A percentile compares a stretch with the other conserved stretches of the same genome.
phyloP scores from a whole-genome alignment of 2,797 vertebrate species.

The Coendou prehensilis region DNA sequence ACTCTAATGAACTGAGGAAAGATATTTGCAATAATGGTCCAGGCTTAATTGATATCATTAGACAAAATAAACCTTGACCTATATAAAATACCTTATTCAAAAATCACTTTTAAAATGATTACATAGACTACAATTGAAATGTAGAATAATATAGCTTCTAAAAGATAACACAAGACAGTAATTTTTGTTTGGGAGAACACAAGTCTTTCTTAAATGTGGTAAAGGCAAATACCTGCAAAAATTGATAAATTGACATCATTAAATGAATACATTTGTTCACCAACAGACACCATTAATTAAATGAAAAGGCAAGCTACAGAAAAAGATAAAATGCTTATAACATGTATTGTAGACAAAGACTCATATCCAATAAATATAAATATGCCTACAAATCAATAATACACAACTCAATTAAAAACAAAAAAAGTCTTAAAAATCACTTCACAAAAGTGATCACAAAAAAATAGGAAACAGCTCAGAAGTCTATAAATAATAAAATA shows the following conservation, averaged over 20 bases:
- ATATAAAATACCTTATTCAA: background rate
- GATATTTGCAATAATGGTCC: background rate
- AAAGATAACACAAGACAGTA: background rate
- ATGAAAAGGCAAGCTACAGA: background rate
- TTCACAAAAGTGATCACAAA: background rate
- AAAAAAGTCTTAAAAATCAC: constrained; percentile 25
- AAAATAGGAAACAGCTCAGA: background rate
- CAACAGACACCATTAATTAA: constrained; percentile 29
- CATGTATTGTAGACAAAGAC: background rate
- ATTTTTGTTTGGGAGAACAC: background rate
- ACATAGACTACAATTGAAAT: background rate
- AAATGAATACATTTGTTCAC: constrained; percentile 49
- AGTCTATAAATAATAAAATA: background rate
- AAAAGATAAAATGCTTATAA: background rate
- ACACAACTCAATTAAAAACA: background rate
- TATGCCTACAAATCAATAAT: background rate
- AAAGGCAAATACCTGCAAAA: background rate
- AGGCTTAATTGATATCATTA: background rate
- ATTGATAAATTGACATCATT: constrained; percentile 1
- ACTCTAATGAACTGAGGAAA: background rate
- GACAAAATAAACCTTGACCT: constrained; percentile 23
- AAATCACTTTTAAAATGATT: background rate
- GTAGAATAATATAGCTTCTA: background rate
- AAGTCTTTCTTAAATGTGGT: constrained; percentile 4
- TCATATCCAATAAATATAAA: constrained; percentile 13